Base-by-base conservation (phyloP, 2,797 vertebrate genomes). In the Adelosebastes latens region DNA sequence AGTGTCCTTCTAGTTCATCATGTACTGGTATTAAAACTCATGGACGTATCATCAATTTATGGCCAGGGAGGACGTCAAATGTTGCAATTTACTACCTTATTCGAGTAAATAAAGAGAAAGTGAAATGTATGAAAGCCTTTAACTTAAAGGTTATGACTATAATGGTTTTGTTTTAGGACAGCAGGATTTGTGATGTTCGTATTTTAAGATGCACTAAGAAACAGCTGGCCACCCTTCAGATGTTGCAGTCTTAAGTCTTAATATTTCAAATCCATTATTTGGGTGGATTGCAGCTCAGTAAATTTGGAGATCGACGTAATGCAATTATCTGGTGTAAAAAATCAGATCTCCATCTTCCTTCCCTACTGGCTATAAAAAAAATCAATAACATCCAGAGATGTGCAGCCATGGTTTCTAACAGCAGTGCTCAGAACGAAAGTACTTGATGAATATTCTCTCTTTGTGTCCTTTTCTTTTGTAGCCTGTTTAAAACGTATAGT, bases 221-320 rank as follows among this genome's bases (percentile, higher is more conserved):
- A 52, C 78, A 77, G 77, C 55, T 82, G 69, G 39, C 10, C 59
- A 65, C 25, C 22, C 3, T 13, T 81, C 73, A 60, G 20, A 68
- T 62, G 67, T 34, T 73, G 22, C 60, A 72, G 60, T 32, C 8
- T n/a, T 68, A 53, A 74, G 58, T 32, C 8, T 20, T 68, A 53
- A 72, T 11, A 63, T 39, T 80, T 27, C 12, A 80, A 80, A 70
- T 42, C 12, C 42, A 27, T 46, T 66, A 62, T 88, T 83, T 62
- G 32, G 61, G 16, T 71, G 42, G 49, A 81, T 65, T 73, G 64
- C 56, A 79, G 75, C 62, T 75, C 39, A 75, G 84, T 72, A 18
- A 79, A 90, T 92, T 79, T 36, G 8, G 60, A 87, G 66, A 90
- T 36, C 86, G 80, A 73, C 53, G 18, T 91, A 88, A 81, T 67